Percentiles rank a stretch among this genome's conserved stretches.
phyloP scores from a whole-genome alignment of 2,113 vertebrate species.

The Rhinoderma darwinii region DNA sequence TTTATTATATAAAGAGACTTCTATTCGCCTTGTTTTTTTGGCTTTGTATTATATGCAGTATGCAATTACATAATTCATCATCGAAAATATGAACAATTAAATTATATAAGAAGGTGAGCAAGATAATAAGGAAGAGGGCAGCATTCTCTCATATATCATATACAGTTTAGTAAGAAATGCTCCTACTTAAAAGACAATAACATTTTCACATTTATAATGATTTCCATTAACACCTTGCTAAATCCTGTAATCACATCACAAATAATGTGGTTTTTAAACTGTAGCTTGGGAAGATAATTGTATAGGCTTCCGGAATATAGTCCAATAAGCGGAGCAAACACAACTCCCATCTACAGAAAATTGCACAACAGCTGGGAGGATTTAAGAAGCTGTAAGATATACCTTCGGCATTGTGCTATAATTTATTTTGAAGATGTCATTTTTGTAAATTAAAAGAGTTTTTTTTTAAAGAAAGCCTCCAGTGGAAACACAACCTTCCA shows the following conservation, averaged over 20 bases:
- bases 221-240: slow-evolving; percentile 49
- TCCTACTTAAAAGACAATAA: slow-evolving; percentile 41
- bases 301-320: slow-evolving; percentile 26
- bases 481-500: too few species aligned
- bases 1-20: not conserved
- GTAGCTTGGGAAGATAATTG: slow-evolving; percentile 48
- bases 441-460: not conserved
- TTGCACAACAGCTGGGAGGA: not conserved
- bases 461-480: too few species aligned
- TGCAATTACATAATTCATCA: not conserved
- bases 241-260: slow-evolving; percentile 37
- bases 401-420: not conserved
- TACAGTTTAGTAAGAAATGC: slow-evolving; percentile 1
- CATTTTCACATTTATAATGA: slow-evolving; percentile 48
- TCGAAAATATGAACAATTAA: slow-evolving; percentile 27
- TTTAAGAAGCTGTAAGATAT: not conserved
- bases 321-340: slow-evolving; percentile 21
- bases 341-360: not conserved
- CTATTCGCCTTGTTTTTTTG: not conserved
- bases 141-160: slow-evolving; percentile 24
- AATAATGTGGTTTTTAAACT: slow-evolving; percentile 47
- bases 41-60: not conserved
- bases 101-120: slow-evolving; percentile 16
- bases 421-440: not conserved
- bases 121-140: slow-evolving; percentile 21